Percentiles rank a stretch among this genome's conserved stretches.
Evolutionary conservation across 2,888 invertebrate genomes (phyloP).

Genomic region (Orgyia antiqua): DNA sequence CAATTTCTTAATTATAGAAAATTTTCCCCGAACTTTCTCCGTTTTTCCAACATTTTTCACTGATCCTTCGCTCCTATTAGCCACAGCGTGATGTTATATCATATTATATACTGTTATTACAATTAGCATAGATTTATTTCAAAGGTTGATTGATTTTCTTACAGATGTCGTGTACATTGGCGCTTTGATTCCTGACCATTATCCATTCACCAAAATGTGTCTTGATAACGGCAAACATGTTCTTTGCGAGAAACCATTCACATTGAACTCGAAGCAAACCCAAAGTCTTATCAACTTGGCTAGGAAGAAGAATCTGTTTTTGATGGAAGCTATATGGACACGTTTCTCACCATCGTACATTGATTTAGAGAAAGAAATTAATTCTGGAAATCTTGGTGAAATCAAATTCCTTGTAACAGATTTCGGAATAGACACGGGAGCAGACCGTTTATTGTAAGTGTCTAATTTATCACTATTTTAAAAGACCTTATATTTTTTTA

Average conservation of each 20-base stretch:
- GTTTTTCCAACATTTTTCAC: no score
- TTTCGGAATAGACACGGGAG: slow-evolving; percentile 81
- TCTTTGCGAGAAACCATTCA: slow-evolving; percentile 93
- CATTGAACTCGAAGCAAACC: slow-evolving; percentile 86
- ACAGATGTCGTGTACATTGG: slow-evolving; percentile 93
- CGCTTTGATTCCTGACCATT: slow-evolving; percentile 85
- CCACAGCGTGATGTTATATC: no score
- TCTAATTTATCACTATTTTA: neutral
- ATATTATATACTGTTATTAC: no score
- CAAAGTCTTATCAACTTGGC: slow-evolving; percentile 83
- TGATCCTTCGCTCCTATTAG: no score
- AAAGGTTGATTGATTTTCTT: slow-evolving; percentile 25
- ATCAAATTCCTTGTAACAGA: slow-evolving; percentile 80
- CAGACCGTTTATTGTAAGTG: slow-evolving; percentile 47
- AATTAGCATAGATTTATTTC: no score
- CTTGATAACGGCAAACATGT: slow-evolving; percentile 91
- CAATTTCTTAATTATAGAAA: no score
- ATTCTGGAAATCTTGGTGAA: slow-evolving; percentile 82
- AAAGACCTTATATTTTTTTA: no score
- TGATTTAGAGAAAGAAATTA: slow-evolving; percentile 81
- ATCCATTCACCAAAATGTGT: slow-evolving; percentile 82
- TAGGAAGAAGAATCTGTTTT: slow-evolving; percentile 82
- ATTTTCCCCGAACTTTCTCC: no score
- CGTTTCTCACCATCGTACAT: slow-evolving; percentile 88
- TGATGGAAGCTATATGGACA: slow-evolving; percentile 95